Conservation (phyloP, 2,888 invertebrate species). For the Calliopum simillimum region DNA sequence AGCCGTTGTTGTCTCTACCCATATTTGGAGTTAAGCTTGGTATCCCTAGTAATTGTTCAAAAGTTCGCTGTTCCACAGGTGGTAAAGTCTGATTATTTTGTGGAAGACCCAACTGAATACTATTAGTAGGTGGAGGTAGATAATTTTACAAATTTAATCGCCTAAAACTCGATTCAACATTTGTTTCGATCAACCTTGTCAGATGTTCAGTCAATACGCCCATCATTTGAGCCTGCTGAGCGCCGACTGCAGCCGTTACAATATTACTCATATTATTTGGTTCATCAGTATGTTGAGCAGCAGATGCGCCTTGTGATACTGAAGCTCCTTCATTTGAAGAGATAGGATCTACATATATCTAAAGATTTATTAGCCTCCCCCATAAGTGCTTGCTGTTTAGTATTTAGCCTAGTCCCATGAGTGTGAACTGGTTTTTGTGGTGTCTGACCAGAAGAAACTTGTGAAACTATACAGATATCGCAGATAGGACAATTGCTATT, state of each 20-base stretch:
- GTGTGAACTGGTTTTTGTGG: neutral
- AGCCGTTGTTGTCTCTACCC: neutral
- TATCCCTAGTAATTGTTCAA: neutral
- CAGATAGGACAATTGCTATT: slow-evolving; percentile 26
- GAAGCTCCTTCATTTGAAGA: no score
- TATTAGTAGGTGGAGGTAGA: no score
- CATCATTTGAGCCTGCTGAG: slow-evolving; percentile 1
- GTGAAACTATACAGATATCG: neutral
- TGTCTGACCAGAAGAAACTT: neutral
- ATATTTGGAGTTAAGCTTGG: neutral
- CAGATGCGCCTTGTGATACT: no score
- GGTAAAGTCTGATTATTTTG: slow-evolving; percentile 15
- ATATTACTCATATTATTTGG: no score
- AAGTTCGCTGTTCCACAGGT: slow-evolving; percentile 1
- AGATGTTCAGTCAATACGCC: neutral
- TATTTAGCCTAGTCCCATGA: no score
- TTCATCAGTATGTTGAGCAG: no score
- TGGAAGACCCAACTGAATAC: no score
- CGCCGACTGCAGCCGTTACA: slow-evolving; percentile 6
- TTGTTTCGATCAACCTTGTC: neutral
- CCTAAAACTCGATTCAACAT: neutral
- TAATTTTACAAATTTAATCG: neutral
- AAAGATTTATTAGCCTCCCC: no score
- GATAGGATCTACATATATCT: no score
- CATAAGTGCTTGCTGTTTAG: no score